Evolutionary conservation across 2,888 invertebrate genomes (phyloP).

Genomic region (Liopterus haemorrhoidalis): DNA sequence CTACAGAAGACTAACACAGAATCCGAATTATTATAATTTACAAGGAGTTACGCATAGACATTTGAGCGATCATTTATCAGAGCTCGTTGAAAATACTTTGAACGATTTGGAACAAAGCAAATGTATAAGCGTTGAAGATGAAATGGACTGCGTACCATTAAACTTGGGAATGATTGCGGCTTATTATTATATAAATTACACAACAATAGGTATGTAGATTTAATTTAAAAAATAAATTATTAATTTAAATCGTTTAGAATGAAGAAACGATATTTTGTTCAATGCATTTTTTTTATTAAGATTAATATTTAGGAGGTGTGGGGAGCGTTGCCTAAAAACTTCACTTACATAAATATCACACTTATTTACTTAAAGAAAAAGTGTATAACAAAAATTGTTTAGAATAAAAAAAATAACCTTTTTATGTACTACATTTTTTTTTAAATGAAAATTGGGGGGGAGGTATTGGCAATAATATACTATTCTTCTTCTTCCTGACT

Average conservation of each 20-base stretch:
- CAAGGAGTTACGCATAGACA: slow-evolving; percentile 96
- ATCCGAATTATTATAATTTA: slow-evolving; percentile 98
- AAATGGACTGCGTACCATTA: slow-evolving; percentile 93
- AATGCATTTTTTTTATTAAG: not conserved
- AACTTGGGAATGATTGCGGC: slow-evolving; percentile 99
- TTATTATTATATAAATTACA: slow-evolving; percentile 99
- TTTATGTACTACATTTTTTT: too few relatives aligned
- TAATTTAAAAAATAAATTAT: not conserved
- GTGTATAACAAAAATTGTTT: too few relatives aligned
- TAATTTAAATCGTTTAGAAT: too few relatives aligned
- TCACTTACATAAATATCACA: too few relatives aligned
- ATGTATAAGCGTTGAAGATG: slow-evolving; percentile 96
- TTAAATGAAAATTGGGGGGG: too few relatives aligned
- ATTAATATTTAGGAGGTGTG: too few relatives aligned
- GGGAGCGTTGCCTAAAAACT: too few relatives aligned
- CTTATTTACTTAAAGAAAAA: too few relatives aligned
- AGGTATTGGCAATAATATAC: too few relatives aligned
- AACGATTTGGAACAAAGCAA: slow-evolving; percentile 92
- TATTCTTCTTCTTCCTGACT: too few relatives aligned
- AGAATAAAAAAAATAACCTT: too few relatives aligned
- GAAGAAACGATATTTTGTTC: not conserved
- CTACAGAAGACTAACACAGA: slow-evolving; percentile 93
- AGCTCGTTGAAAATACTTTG: slow-evolving; percentile 93
- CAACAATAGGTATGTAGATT: slow-evolving; percentile 75
- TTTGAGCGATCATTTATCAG: slow-evolving; percentile 95